phyloP scores from a whole-genome alignment of 2,888 invertebrate species.

The Gymnocheta viridis region DNA sequence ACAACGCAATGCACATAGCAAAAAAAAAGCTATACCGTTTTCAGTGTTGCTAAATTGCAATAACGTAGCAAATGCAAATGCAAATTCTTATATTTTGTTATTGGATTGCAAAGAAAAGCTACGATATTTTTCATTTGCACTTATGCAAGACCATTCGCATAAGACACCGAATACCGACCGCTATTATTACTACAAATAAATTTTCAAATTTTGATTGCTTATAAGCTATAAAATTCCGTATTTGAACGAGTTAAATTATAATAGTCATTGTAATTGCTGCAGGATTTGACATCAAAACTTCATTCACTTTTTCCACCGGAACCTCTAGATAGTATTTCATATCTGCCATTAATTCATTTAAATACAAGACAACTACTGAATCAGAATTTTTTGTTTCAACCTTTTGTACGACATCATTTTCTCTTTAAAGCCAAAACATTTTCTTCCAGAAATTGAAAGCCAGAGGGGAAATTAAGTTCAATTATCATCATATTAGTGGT shows the following conservation, averaged over 20 bases:
- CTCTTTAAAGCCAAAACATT: not conserved
- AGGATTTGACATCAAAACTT: slow-evolving; percentile 92
- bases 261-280: slow-evolving; percentile 93
- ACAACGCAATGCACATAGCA: too few relatives aligned
- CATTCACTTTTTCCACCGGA: slow-evolving; percentile 90
- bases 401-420: slow-evolving; percentile 8
- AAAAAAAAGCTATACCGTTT: too few relatives aligned
- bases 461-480: slow-evolving; percentile 92
- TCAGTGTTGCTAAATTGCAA: too few relatives aligned
- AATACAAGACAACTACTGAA: slow-evolving; percentile 27
- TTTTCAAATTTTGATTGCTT: too few relatives aligned
- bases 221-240: slow-evolving; percentile 75
- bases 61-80: too few relatives aligned
- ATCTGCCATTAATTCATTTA: slow-evolving; percentile 1
- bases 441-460: slow-evolving; percentile 83
- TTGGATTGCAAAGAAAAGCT: too few relatives aligned
- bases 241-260: slow-evolving; percentile 88
- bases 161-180: too few relatives aligned
- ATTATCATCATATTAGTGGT: slow-evolving; percentile 83
- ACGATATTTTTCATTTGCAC: too few relatives aligned
- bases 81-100: too few relatives aligned
- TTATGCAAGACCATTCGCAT: too few relatives aligned
- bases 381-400: slow-evolving; percentile 35
- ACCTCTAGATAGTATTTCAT: slow-evolving; percentile 87
- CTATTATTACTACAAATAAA: too few relatives aligned